Evolutionary conservation across 1,140 invertebrate genomes (phyloP).

Genomic region (Macrocentrus cingulum): DNA sequence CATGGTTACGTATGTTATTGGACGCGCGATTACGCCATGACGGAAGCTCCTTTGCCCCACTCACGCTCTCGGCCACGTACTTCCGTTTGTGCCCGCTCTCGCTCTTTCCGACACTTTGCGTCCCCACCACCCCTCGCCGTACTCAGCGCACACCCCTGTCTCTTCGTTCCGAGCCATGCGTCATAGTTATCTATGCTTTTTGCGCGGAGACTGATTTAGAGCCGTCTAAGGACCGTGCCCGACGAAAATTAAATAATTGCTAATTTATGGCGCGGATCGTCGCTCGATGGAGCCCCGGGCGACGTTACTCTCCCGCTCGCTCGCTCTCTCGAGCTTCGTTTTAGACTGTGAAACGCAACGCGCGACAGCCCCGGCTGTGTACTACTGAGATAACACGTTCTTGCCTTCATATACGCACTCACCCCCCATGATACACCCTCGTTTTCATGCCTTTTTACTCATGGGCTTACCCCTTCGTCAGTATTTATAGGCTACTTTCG

Average conservation of each 20-base stretch:
- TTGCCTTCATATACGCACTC: slow-evolving; percentile 23
- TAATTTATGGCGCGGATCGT: slow-evolving; percentile 59
- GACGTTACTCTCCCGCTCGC: background rate
- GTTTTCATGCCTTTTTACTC: slow-evolving; percentile 25
- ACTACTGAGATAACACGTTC: slow-evolving; percentile 33
- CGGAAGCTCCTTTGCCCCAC: slow-evolving; percentile 5
- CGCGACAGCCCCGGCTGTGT: slow-evolving; percentile 20
- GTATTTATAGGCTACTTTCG: slow-evolving; percentile 29
- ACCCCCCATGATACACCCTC: slow-evolving; percentile 4
- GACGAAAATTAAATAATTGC: slow-evolving; percentile 62
- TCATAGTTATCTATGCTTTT: slow-evolving; percentile 62
- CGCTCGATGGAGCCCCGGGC: slow-evolving; percentile 32
- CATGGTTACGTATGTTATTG: slow-evolving; percentile 3
- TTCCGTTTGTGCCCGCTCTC: slow-evolving; percentile 19
- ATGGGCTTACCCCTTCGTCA: slow-evolving; percentile 23
- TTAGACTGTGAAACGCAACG: slow-evolving; percentile 17
- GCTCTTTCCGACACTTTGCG: slow-evolving; percentile 34
- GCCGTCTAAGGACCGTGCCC: slow-evolving; percentile 59
- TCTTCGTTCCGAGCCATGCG: slow-evolving; percentile 57
- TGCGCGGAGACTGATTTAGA: slow-evolving; percentile 61
- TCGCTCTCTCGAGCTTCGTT: slow-evolving; percentile 14
- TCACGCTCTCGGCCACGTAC: slow-evolving; percentile 2
- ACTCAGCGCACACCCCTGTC: slow-evolving; percentile 29
- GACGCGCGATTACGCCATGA: too few species aligned
- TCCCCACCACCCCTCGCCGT: slow-evolving; percentile 30